Base-by-base conservation (phyloP, 1,140 invertebrate genomes). In the Panagrolaimus sp. region DNA sequence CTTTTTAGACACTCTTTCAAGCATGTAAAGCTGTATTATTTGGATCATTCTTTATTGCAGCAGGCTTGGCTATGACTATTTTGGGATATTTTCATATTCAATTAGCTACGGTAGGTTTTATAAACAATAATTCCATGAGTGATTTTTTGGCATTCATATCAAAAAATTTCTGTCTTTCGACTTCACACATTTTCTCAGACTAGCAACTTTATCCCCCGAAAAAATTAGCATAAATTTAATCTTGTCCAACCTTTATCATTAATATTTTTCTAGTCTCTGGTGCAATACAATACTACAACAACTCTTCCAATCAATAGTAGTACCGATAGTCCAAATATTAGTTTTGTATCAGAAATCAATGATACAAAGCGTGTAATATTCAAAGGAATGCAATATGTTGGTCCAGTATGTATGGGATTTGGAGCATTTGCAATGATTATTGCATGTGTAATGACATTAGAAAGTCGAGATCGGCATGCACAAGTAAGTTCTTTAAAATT, bases 311-410 rank as follows among this genome's bases (percentile, higher is more conserved):
- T n/a, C n/a, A n/a, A n/a, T 46, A 51, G 42, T 20, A 38, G 51
- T 20, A 20, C n/a, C n/a, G n/a, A n/a, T n/a, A n/a, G n/a, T n/a
- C n/a, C n/a, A n/a, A n/a, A n/a, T n/a, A n/a, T n/a, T n/a, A n/a
- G n/a, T n/a, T n/a, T n/a, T n/a, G 51, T 57, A 20, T 27, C 51
- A 20, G 20, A 57, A 57, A n/a, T 68, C 25, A 68, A 68, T 46
- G 57, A 68, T 63, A 43, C 42, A 27, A 42, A 64, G 13, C 25
- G 67, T 9, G 42, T 68, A 7, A 11, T 43, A 0, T 63, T 23
- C 23, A 81, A 78, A 51, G 68, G 73, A 69, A 74, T 83, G 74
- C 81, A 82, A 65, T 82, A 82, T 51, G 44, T 83, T n/a, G 80
- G 80, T 1, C 81, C 80, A 11, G 67, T 82, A 23, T 47, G 80